Percentiles rank a stretch among this genome's conserved stretches.
phyloP scores from a whole-genome alignment of 2,888 invertebrate genomes.

The Eupithecia abbreviata region DNA sequence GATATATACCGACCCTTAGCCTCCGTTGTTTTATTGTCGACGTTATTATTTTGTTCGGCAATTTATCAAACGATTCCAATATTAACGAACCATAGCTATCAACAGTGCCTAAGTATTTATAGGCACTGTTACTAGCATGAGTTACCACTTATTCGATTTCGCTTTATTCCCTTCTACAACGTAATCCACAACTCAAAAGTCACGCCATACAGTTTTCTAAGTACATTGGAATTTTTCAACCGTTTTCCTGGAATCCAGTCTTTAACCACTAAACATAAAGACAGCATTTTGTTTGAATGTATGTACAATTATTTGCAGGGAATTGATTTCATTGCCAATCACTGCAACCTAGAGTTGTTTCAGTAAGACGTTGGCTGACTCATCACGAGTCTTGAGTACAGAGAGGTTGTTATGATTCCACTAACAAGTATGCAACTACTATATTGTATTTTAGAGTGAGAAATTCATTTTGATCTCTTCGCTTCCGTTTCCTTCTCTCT shows the following conservation, averaged over 20 bases:
- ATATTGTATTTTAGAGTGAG: neutral
- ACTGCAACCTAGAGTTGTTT: neutral
- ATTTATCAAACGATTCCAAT: constrained; percentile 1
- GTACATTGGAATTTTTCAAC: neutral
- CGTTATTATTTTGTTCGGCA: neutral
- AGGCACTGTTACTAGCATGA: neutral
- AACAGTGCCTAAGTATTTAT: neutral
- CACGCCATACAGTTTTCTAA: neutral
- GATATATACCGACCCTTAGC: no score
- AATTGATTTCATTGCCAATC: neutral
- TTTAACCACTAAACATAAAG: neutral
- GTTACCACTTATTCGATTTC: neutral
- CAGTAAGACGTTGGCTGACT: neutral
- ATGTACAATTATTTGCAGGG: neutral
- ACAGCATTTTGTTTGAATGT: neutral
- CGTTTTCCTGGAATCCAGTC: neutral
- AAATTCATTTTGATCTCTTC: neutral
- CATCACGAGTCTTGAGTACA: neutral
- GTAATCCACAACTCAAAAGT: neutral
- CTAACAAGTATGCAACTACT: neutral
- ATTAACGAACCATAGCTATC: neutral
- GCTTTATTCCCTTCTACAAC: neutral
- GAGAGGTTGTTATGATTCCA: neutral
- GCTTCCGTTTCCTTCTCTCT: no score
- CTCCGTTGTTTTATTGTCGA: neutral